Evolutionary conservation across 1,140 invertebrate species (phyloP).

Genomic region (Leptinotarsa defecta): DNA sequence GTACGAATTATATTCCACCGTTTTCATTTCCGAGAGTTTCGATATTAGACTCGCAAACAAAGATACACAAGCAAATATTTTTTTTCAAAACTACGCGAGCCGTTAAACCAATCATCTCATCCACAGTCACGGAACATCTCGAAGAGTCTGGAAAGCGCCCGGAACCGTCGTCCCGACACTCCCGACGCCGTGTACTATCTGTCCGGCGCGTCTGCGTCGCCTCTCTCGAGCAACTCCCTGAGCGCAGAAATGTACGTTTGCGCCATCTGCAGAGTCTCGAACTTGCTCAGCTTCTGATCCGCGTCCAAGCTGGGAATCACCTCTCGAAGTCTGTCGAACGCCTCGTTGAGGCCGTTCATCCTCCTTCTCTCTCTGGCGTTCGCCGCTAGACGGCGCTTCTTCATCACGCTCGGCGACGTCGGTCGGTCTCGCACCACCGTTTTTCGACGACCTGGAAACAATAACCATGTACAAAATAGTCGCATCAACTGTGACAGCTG

Average conservation of each 20-base stretch:
- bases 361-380: constrained; percentile 74
- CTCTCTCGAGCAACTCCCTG: constrained; percentile 62
- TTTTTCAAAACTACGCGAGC: too few relatives aligned
- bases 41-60: too few relatives aligned
- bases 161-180: too few relatives aligned
- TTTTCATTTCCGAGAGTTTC: too few relatives aligned
- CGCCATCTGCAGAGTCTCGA: constrained; percentile 82
- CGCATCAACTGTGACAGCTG: background rate
- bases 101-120: too few relatives aligned
- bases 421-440: constrained; percentile 44
- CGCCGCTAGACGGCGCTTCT: constrained; percentile 69
- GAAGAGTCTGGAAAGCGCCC: too few relatives aligned
- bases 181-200: too few relatives aligned
- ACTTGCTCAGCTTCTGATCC: constrained; percentile 78
- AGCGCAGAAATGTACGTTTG: constrained; percentile 78
- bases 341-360: constrained; percentile 79
- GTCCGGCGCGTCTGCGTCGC: constrained; percentile 19
- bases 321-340: constrained; percentile 75
- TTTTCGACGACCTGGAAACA: constrained; percentile 36
- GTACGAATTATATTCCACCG: too few relatives aligned
- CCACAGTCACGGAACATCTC: too few relatives aligned
- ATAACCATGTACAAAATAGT: background rate
- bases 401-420: constrained; percentile 64
- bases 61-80: too few relatives aligned
- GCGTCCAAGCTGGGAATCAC: constrained; percentile 76